Conservation (phyloP, 2,113 vertebrate species). For the Empidonax traillii region DNA sequence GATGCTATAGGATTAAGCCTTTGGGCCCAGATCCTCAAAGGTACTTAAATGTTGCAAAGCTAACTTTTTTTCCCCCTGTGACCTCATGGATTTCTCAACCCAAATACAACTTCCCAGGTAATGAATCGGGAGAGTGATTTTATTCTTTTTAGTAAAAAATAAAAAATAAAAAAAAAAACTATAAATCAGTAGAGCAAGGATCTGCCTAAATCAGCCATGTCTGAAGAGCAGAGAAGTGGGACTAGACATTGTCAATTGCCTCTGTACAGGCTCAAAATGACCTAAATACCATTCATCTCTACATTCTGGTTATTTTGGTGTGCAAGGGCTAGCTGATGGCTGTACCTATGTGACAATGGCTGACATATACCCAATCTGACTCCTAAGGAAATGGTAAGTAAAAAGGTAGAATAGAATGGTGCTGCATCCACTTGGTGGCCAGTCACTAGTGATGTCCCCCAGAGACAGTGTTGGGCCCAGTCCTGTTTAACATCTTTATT, state of each 20-base stretch:
- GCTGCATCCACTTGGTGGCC: too few species aligned
- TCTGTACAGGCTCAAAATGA: neutral
- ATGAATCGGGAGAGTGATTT: neutral
- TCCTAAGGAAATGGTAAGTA: neutral
- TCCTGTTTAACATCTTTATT: too few species aligned
- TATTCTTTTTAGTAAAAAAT: neutral
- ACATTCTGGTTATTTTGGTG: neutral
- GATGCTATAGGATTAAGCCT: slow-evolving; percentile 10
- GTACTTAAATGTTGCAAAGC: neutral
- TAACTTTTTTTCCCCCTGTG: neutral
- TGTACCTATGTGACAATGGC: neutral
- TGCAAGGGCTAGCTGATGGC: neutral
- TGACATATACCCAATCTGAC: neutral
- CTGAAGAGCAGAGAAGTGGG: neutral
- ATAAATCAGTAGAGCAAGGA: neutral
- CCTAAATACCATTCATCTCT: neutral
- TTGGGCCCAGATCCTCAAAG: slow-evolving; percentile 25
- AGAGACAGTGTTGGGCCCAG: too few species aligned
- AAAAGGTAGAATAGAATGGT: neutral
- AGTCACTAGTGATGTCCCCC: too few species aligned
- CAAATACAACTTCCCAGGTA: neutral
- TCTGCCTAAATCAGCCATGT: neutral
- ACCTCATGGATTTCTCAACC: neutral
- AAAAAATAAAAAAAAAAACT: too few species aligned
- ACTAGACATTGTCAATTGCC: neutral